Conservation (phyloP, 1,140 invertebrate species). For the Meloidogyne chitwoodi region DNA sequence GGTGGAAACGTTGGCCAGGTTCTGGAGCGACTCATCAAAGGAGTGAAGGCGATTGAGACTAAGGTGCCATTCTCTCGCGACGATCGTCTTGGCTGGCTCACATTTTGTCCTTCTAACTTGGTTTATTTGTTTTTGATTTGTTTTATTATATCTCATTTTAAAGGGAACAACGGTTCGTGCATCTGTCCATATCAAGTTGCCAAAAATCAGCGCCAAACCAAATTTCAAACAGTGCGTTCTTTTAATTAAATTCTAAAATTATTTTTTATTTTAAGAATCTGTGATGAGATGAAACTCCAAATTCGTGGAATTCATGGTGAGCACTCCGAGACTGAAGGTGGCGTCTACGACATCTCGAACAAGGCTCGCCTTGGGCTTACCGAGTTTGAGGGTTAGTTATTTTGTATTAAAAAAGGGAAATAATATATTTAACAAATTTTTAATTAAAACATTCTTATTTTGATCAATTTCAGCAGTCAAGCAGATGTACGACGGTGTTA, state of each 20-base stretch:
- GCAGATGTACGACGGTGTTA: slow-evolving; percentile 78
- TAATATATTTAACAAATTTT: too few species aligned
- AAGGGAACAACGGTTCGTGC: slow-evolving; percentile 92
- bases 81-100: slow-evolving; percentile 88
- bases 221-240: background rate
- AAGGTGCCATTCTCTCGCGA: slow-evolving; percentile 84
- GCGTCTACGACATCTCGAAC: slow-evolving; percentile 78
- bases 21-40: slow-evolving; percentile 80
- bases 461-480: slow-evolving; percentile 66
- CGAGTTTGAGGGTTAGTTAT: slow-evolving; percentile 66
- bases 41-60: slow-evolving; percentile 86
- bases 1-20: slow-evolving; percentile 81
- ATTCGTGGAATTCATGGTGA: slow-evolving; percentile 62
- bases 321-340: slow-evolving; percentile 62
- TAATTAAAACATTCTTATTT: background rate
- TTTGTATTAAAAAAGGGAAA: background rate
- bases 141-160: background rate
- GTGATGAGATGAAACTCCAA: slow-evolving; percentile 84
- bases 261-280: slow-evolving; percentile 74
- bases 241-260: background rate
- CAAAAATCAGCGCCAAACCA: slow-evolving; percentile 80
- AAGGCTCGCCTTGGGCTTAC: slow-evolving; percentile 75
- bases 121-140: background rate
- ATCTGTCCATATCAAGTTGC: slow-evolving; percentile 93
- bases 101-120: slow-evolving; percentile 74